Evolutionary conservation across 2,888 invertebrate genomes (phyloP), one percentile per base, ranked within the genome.

Genomic region (Himalopsyche anomala): DNA sequence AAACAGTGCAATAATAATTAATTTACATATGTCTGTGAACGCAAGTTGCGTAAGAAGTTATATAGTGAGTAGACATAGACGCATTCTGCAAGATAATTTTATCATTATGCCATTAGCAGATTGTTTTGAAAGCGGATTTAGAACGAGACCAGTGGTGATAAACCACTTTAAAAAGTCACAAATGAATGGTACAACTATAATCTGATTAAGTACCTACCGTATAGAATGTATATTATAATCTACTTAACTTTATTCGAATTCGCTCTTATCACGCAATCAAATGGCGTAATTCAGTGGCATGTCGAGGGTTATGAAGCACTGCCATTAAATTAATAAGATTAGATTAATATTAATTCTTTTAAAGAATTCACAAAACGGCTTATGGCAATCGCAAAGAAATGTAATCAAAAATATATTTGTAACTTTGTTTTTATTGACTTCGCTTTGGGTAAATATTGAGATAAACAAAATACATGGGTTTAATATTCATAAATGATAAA

Each of bases 111-210:
- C 28, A 62, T 62, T 62, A 62, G 28, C 62, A 62, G 19, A 62
- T 62, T 62, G 62, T 62, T 62, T 62, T 62, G 62, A 62, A 62
- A 62, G 62, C 62, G 62, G 62, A 62, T 62, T 62, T 19, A 62
- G 28, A 62, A 62, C 62, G 19, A 62, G 62, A 62, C 62, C 62
- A 62, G 62, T 62, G 62, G 62, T 62, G 62, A 62, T 62, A 62
- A 62, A 62, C 62, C 62, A 19, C 62, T 62, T 62, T 19, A 62
- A 62, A 62, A 62, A 62, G 62, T 62, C 62, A 19, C 62, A n/a
- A 62, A 62, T 28, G 28, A 62, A 62, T 62, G 62, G 62, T 15
- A 62, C 62, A 62, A 62, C 62, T 62, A 4, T 19, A 62, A 62
- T 62, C 62, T 62, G 62, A 62, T 19, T 62, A 19, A 4, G 5